These are phyloP conservation scores for Thamnaconus septentrionalis DNA, from an alignment of 2,113 vertebrate species.

Conservation along the genomic window DNA sequence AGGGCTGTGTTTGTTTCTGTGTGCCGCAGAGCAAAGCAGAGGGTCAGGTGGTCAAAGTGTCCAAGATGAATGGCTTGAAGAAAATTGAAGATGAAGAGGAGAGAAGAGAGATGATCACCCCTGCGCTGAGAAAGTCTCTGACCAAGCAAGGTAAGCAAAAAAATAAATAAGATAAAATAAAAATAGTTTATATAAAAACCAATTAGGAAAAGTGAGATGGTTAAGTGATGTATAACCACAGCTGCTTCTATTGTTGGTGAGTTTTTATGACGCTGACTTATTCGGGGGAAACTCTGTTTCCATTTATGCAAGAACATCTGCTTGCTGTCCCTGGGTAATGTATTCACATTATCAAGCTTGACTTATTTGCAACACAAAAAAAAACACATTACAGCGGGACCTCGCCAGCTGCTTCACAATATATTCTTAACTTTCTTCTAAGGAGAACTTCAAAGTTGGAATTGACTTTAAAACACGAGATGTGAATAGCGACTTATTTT, in stretches of 20 bases:
- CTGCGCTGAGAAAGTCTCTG: slow-evolving; percentile 84
- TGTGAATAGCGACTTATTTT: background rate
- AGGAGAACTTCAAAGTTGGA: slow-evolving; percentile 23
- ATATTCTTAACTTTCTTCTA: slow-evolving; percentile 27
- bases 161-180: background rate
- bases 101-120: slow-evolving; percentile 89
- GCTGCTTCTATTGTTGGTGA: background rate
- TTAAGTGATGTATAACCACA: too few species aligned
- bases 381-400: slow-evolving; percentile 6
- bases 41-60: slow-evolving; percentile 48
- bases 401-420: slow-evolving; percentile 38
- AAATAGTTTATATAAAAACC: background rate
- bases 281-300: background rate
- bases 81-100: slow-evolving; percentile 70
- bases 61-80: slow-evolving; percentile 49
- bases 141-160: slow-evolving; percentile 87
- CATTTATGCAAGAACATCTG: slow-evolving; percentile 37
- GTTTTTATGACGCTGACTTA: background rate
- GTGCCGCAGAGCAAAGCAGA: slow-evolving; percentile 72
- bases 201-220: too few species aligned
- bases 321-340: slow-evolving; percentile 35
- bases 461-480: slow-evolving; percentile 18
- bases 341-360: slow-evolving; percentile 27
- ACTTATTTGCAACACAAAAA: slow-evolving; percentile 14
- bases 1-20: slow-evolving; percentile 31